Conservation (phyloP, 2,113 vertebrate species). For the Egretta garzetta region DNA sequence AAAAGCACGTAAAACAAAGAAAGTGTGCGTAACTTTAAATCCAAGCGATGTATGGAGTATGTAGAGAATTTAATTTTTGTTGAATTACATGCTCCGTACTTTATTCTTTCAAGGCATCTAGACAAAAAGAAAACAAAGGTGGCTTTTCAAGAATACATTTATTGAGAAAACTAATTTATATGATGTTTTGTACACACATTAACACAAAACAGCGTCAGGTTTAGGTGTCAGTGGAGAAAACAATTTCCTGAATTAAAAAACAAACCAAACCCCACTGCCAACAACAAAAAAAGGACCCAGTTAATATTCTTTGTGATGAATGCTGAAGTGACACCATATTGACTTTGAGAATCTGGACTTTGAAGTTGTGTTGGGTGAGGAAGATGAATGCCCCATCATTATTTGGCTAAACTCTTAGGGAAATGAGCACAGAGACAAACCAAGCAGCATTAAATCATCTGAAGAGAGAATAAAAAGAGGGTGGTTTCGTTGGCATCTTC, state of each 20-base stretch:
- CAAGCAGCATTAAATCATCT: background rate
- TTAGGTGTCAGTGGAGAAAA: conserved; percentile 1
- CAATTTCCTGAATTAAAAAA: background rate
- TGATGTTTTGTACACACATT: background rate
- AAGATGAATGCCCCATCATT: background rate
- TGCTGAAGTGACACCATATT: background rate
- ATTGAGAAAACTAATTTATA: conserved; percentile 34
- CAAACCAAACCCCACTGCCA: background rate
- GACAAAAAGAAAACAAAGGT: background rate
- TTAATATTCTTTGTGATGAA: conserved; percentile 35
- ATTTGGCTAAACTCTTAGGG: background rate
- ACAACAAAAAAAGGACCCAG: background rate
- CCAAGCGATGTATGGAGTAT: background rate
- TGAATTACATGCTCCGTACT: background rate
- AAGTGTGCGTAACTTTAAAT: background rate
- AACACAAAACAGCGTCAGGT: background rate
- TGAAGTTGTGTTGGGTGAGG: background rate
- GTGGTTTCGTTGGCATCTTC: background rate
- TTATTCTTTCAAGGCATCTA: background rate
- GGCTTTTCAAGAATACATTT: background rate
- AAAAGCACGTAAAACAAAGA: background rate
- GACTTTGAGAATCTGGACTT: background rate
- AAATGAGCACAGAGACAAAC: background rate
- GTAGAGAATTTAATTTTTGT: background rate
- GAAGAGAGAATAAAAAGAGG: background rate